These are phyloP conservation scores for Oncorhynchus mykiss DNA, from an alignment of 2,113 vertebrate genomes.

Conservation along the genomic window DNA sequence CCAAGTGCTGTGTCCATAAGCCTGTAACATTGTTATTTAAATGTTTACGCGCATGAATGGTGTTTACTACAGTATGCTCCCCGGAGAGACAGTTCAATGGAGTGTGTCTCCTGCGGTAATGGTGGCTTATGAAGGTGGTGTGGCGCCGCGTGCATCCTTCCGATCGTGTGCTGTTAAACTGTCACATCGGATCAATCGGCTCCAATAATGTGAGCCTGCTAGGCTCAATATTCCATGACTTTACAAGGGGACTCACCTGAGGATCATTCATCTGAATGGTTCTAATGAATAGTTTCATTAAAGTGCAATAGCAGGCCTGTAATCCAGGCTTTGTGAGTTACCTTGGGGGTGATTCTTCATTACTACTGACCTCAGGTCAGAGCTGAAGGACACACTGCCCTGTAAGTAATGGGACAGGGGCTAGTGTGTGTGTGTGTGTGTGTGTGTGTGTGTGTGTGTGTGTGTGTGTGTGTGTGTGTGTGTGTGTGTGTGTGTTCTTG, in stretches of 20 bases:
- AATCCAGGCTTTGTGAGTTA: not conserved
- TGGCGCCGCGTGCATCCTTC: not conserved
- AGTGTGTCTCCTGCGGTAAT: not conserved
- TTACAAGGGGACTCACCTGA: not conserved
- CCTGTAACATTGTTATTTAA: not conserved
- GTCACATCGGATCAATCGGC: constrained; percentile 1
- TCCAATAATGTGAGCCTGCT: not conserved
- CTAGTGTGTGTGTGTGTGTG: no score
- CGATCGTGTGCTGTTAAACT: not conserved
- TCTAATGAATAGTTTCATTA: constrained; percentile 5
- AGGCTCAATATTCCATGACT: not conserved
- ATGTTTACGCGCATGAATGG: not conserved
- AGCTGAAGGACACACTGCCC: not conserved
- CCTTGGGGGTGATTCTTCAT: not conserved
- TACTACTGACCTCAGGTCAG: not conserved
- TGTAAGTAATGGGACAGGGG: no score
- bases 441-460: no score
- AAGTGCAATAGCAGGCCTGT: not conserved
- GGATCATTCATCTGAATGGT: not conserved
- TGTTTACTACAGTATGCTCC: not conserved
- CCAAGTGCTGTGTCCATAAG: not conserved
- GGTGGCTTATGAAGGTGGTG: not conserved
- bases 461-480: no score
- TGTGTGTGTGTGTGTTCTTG: no score
- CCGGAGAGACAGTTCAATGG: constrained; percentile 8